Base-by-base conservation (phyloP, 2,797 vertebrate species). In the Stomatorhinus walkeri region DNA sequence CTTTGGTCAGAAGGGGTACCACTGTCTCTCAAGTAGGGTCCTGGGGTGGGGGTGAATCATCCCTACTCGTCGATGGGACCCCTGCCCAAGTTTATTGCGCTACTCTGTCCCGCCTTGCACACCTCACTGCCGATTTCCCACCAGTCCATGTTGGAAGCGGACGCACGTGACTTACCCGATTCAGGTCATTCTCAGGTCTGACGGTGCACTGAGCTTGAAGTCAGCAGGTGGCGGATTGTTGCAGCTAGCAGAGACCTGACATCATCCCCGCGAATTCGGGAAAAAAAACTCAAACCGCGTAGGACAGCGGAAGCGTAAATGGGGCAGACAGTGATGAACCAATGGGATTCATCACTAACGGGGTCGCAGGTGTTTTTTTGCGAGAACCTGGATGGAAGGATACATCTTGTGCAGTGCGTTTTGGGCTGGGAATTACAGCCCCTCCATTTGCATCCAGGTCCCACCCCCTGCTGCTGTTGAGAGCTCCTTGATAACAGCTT, bases 401-500 rank as follows among this genome's bases (percentile, higher is more conserved):
- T n/a, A 3, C 5, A 48, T 51, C n/a, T 40, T 51, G 4, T 1
- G 8, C 46, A 16, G 81, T 0, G 19, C 3, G 4, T 28, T 5
- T 49, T 28, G n/a, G 81, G 19, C 46, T 22, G 46, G n/a, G 46
- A 84, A 84, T 48, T 51, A 84, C 81, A 24, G 19, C 49, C 81
- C 81, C 49, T 24, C 36, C 16, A 6, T 43, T 52, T 40, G 87
- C 61, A 10, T 49, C 32, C n/a, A 10, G 8, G 2, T 43, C 10
- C 46, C 4, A 32, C 22, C 46, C 49, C 32, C 79, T 49, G n/a
- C 40, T 85, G 40, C 16, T 3, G 3, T 24, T 24, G 32, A 88
- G 88, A 28, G 89, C 16, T 36, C 24, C 87, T 86, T 89, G 87
- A 61, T 85, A 79, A 87, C 85, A 88, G 88, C 87, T 64, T 91